These are phyloP conservation scores for Thamnophis sirtalis DNA, from an alignment of 2,113 vertebrate genomes.

Conservation along the genomic window DNA sequence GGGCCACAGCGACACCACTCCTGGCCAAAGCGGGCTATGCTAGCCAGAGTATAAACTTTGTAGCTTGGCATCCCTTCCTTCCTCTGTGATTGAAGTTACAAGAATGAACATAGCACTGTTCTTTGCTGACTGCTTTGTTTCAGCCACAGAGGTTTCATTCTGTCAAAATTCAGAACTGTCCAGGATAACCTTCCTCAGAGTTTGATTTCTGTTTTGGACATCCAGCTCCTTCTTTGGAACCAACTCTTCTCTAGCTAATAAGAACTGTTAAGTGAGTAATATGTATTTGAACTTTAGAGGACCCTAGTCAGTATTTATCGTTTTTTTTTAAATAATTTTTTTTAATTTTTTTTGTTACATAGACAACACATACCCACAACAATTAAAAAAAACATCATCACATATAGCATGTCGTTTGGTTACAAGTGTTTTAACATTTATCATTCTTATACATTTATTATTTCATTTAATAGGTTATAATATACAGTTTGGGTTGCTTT, in stretches of 20 bases:
- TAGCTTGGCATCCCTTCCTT: slow-evolving; percentile 48
- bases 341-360: too few species aligned
- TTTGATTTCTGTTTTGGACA: slow-evolving; percentile 51
- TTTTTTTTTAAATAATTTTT: too few species aligned
- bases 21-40: not conserved
- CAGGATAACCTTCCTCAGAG: slow-evolving; percentile 65
- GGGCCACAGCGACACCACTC: not conserved
- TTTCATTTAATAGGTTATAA: too few species aligned
- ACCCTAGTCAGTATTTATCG: slow-evolving; percentile 63
- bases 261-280: slow-evolving; percentile 60
- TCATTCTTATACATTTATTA: too few species aligned
- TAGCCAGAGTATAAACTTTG: slow-evolving; percentile 41
- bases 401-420: too few species aligned
- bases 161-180: slow-evolving; percentile 66
- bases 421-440: too few species aligned
- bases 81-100: slow-evolving; percentile 48
- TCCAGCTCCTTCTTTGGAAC: slow-evolving; percentile 62
- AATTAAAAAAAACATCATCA: too few species aligned
- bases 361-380: too few species aligned
- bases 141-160: slow-evolving; percentile 56
- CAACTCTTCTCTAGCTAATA: slow-evolving; percentile 49
- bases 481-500: too few species aligned
- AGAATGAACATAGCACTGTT: slow-evolving; percentile 55
- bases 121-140: slow-evolving; percentile 61
- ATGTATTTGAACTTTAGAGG: slow-evolving; percentile 59